Percentiles rank a stretch among this genome's conserved stretches.
Conservation (phyloP, 2,797 vertebrate species). For the Salmo trutta region DNA sequence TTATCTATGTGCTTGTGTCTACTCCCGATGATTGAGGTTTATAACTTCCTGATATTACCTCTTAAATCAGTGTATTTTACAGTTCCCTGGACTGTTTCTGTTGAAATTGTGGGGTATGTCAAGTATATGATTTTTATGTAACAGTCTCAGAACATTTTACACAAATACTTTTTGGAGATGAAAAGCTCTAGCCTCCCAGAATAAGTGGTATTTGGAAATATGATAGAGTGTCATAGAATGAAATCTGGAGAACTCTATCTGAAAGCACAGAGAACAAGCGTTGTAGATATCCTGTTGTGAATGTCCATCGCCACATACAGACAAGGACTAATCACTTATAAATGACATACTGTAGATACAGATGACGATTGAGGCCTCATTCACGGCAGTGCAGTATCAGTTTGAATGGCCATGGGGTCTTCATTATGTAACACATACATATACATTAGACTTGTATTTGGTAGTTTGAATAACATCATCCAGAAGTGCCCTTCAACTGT, state of each 20-base stretch:
- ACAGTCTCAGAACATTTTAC: slow-evolving; percentile 75
- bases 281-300: background rate
- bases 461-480: slow-evolving; percentile 24
- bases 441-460: slow-evolving; percentile 9
- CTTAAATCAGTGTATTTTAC: slow-evolving; percentile 94
- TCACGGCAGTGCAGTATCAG: slow-evolving; percentile 11
- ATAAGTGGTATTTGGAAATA: background rate
- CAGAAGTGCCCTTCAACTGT: slow-evolving; percentile 35
- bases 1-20: slow-evolving; percentile 85
- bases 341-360: background rate
- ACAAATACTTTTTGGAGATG: slow-evolving; percentile 40
- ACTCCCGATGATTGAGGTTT: slow-evolving; percentile 91
- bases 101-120: slow-evolving; percentile 85
- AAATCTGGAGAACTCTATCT: background rate
- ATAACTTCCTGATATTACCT: slow-evolving; percentile 91
- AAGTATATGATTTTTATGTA: slow-evolving; percentile 88
- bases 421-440: slow-evolving; percentile 11
- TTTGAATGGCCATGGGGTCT: slow-evolving; percentile 13
- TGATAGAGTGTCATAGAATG: background rate
- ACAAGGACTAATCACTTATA: background rate
- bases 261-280: background rate
- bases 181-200: background rate
- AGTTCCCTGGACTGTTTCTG: slow-evolving; percentile 83
- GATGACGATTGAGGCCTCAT: slow-evolving; percentile 5
- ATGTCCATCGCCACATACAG: background rate